These are phyloP conservation scores for Drosophila conformis DNA, from an alignment of 2,888 invertebrate species.

Conservation along the genomic window DNA sequence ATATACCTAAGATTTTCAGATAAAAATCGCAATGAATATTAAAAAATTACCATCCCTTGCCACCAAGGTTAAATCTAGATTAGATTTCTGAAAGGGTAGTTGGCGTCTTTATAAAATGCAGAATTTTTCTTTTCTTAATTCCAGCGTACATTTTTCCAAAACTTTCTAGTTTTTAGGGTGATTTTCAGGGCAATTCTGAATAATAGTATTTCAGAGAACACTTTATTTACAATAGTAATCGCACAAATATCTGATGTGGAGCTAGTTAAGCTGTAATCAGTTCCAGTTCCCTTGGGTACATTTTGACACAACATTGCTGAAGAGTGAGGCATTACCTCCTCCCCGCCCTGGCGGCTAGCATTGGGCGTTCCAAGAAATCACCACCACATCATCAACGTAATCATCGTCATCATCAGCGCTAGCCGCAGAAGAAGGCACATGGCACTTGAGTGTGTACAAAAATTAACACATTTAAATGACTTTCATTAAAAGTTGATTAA, in stretches of 20 bases:
- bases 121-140: background rate
- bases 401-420: slow-evolving; percentile 8
- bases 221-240: background rate
- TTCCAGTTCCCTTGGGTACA: background rate
- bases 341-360: background rate
- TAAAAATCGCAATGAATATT: too few relatives aligned
- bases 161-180: background rate
- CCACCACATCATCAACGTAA: slow-evolving; percentile 31
- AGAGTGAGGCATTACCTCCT: background rate
- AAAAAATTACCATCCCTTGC: too few relatives aligned
- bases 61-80: too few relatives aligned
- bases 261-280: background rate
- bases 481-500: slow-evolving; percentile 81
- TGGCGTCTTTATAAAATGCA: background rate
- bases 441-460: slow-evolving; percentile 45
- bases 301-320: background rate
- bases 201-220: background rate
- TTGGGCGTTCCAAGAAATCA: slow-evolving; percentile 48
- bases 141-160: too few relatives aligned
- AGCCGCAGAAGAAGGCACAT: slow-evolving; percentile 18
- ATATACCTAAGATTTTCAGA: too few relatives aligned
- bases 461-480: slow-evolving; percentile 80
- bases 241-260: background rate
- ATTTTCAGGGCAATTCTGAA: too few relatives aligned
- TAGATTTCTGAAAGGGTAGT: background rate